Evolutionary conservation across 2,797 vertebrate species (phyloP).

Genomic region (Poliocrania exsul): DNA sequence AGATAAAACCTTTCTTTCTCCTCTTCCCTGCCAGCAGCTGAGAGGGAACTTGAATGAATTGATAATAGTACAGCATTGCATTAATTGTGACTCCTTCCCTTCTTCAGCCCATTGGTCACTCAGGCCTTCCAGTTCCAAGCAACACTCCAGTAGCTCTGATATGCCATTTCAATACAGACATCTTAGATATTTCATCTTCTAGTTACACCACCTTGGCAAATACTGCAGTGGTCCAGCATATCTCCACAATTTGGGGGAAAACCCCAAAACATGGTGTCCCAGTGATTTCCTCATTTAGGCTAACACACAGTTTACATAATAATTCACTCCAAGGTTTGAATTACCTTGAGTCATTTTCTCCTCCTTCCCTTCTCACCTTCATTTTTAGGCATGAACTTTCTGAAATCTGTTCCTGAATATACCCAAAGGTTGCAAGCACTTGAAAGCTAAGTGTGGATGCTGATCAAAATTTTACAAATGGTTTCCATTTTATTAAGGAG

Average conservation of each 20-base stretch:
- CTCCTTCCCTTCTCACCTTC: constrained; percentile 14
- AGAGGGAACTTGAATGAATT: neutral
- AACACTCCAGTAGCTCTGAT: neutral
- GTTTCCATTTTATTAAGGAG: constrained; percentile 68
- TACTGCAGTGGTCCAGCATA: neutral
- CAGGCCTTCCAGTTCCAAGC: neutral
- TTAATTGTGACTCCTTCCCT: neutral
- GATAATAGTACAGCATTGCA: neutral
- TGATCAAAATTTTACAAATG: constrained; percentile 68
- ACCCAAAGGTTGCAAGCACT: constrained; percentile 35
- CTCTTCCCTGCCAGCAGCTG: neutral
- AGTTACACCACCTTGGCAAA: neutral
- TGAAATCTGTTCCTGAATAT: constrained; percentile 34
- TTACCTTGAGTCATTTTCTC: neutral
- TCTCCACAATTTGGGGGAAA: neutral
- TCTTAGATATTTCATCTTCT: neutral
- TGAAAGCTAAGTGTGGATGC: constrained; percentile 48
- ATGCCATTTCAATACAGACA: neutral
- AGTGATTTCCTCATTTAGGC: constrained; percentile 23
- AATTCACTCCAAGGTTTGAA: constrained; percentile 42
- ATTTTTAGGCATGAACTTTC: neutral
- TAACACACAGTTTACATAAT: constrained; percentile 42
- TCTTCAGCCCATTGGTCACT: neutral
- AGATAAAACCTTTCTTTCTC: neutral
- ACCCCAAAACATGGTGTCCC: neutral